Conservation (phyloP, 1,140 invertebrate species). For the Drosophila sturtevanti region DNA sequence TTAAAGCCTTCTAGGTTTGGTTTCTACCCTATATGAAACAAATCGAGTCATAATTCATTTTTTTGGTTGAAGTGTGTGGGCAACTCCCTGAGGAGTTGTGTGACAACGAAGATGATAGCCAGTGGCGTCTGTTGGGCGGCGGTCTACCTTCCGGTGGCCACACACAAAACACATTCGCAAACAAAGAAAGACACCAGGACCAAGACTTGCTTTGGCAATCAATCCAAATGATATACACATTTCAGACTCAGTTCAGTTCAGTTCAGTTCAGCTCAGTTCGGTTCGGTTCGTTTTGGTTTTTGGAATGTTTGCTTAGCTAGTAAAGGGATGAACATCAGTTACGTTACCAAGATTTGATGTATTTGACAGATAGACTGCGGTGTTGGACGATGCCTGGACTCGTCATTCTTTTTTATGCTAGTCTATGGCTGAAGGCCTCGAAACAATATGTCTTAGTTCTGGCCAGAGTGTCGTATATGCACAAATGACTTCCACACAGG, state of each 20-base stretch:
- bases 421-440: slow-evolving; percentile 37
- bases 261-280: slow-evolving; percentile 30
- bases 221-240: slow-evolving; percentile 79
- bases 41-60: slow-evolving; percentile 62
- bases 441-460: slow-evolving; percentile 67
- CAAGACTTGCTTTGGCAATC: slow-evolving; percentile 45
- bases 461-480: slow-evolving; percentile 40
- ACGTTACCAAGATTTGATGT: slow-evolving; percentile 56
- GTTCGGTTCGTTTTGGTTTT: slow-evolving; percentile 35
- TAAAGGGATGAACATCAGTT: not conserved
- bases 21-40: slow-evolving; percentile 22
- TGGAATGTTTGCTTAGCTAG: slow-evolving; percentile 39
- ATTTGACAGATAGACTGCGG: slow-evolving; percentile 71
- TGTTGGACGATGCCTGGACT: slow-evolving; percentile 23
- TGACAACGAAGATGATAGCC: slow-evolving; percentile 51
- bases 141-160: slow-evolving; percentile 55
- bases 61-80: slow-evolving; percentile 19
- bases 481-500: not conserved
- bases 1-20: slow-evolving; percentile 31
- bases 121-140: slow-evolving; percentile 42
- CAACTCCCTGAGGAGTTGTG: slow-evolving; percentile 33
- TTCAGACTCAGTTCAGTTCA: slow-evolving; percentile 52
- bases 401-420: slow-evolving; percentile 49
- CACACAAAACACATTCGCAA: slow-evolving; percentile 38
- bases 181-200: slow-evolving; percentile 41